A percentile compares a stretch with the other conserved stretches of the same genome.
These are phyloP conservation scores for Montipora sp. DNA, from an alignment of 64 coral and sea anemone genomes.

Conservation along the genomic window DNA sequence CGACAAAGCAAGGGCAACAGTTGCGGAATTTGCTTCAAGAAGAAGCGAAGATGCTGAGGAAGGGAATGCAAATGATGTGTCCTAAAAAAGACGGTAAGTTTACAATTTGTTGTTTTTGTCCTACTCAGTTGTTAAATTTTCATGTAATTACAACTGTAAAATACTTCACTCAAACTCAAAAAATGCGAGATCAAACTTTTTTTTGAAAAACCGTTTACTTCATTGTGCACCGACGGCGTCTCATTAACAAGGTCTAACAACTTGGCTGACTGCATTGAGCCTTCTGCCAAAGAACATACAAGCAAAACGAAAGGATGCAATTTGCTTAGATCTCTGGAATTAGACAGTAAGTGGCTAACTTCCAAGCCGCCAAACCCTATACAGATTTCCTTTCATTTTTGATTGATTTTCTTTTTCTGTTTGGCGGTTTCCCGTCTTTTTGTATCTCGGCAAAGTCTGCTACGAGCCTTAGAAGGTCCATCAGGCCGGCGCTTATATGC, in stretches of 20 bases:
- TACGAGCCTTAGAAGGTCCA: neutral
- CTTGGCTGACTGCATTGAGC: no score
- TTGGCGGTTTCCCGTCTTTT: neutral
- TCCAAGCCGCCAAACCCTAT: neutral
- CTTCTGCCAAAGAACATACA: no score
- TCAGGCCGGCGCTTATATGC: no score
- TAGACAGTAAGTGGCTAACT: neutral
- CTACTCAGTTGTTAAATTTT: no score
- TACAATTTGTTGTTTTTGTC: neutral
- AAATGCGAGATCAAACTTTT: no score
- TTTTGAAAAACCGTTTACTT: no score
- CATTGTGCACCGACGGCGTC: no score
- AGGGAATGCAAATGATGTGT: slow-evolving; percentile 53
- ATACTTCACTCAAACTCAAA: no score
- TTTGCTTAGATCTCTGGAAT: no score
- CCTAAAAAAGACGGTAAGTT: slow-evolving; percentile 29
- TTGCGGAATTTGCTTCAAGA: neutral
- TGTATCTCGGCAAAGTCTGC: neutral
- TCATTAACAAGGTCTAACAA: no score
- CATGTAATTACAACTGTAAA: no score
- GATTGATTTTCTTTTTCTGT: neutral
- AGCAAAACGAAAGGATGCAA: no score
- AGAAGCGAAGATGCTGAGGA: neutral
- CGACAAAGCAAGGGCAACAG: neutral
- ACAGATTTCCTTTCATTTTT: neutral